Base-by-base conservation (phyloP, 2,888 invertebrate species). In the Agrochola macilenta region DNA sequence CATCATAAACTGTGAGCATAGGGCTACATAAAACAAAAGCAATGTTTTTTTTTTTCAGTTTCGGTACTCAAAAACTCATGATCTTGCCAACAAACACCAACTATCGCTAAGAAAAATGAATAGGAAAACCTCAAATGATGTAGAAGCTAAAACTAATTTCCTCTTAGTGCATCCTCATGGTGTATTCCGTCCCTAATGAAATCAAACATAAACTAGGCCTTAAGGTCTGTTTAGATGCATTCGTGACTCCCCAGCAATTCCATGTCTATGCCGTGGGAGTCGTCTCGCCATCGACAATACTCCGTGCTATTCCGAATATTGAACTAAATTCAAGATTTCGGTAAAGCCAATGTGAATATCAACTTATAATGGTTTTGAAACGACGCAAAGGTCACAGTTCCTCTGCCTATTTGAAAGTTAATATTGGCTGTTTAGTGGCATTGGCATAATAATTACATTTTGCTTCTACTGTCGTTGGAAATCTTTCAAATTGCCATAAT, bases 181-280 rank as follows among this genome's bases (percentile, higher is more conserved):
- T 82, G 69, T 69, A 69, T 49, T 30, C n/a, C 69, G 9, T 61
- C 7, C 57, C 43, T 77, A 82, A 82, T 70, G 26, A 72, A 74
- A 68, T 58, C 61, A 77, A 83, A 74, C 54, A 58, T 71, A 75
- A 84, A 76, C 60, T 77, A 81, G 63, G 77, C 84, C 81, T 81
- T 81, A 75, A 84, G 81, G 84, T 84, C 72, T 73, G 81, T 84
- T 84, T 76, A 78, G 69, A 74, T 68, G 61, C 26, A 54, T 81
- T 84, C 84, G 84, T 84, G 84, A 84, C 84, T 78, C 63, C 81
- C 26, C 57, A 65, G 74, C 75, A 69, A 84, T 81, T 76, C 70
- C 61, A 60, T 52, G 76, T 65, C 70, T 71, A 54, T 71, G 81
- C 77, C 83, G 83, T 84, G 83, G 81, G 84, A 84, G 65, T 75